Base-by-base conservation (phyloP, 2,113 vertebrate genomes). In the Tringa solitaria region DNA sequence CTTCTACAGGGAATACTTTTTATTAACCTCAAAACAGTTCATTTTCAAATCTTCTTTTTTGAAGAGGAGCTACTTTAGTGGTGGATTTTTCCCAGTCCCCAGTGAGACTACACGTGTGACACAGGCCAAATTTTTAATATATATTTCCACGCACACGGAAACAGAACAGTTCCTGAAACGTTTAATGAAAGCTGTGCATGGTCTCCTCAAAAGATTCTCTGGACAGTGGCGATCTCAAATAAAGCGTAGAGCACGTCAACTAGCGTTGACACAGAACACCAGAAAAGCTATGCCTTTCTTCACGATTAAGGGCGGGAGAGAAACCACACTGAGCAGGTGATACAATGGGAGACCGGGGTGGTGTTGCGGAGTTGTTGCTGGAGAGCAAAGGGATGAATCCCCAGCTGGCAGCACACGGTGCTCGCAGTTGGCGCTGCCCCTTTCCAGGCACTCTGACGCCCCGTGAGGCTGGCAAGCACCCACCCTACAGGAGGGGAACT, bases 341-440 rank as follows among this genome's bases (percentile, higher is more conserved):
- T 30, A 48, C 0, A 4, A 23, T 1, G 16, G 26, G 50, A 56
- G 37, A 33, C 13, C 21, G 35, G 3, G 14, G 15, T 59, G 83
- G n/a, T 0, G 1, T 27, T 72, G 45, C 1, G 0, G 41, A 46
- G 50, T 7, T 53, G 59, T 46, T 9, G 2, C 13, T 84, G 87
- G 46, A 78, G 39, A 76, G 53, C 45, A 37, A 84, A 91, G 63
- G 37, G 65, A 74, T 88, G 64, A 67, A 54, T 53, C 45, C n/a
- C 0, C 0, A 26, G 14, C 8, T 0, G 0, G 12, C 0, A 2
- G 43, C 20, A 45, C 43, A 41, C 0, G 0, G 33, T 6, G 12
- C 80, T 79, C 75, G 54, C 3, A 4, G 76, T 94, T 33, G n/a
- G 53, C 4, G 2, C 74, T 84, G 77, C 30, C 59, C 85, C 96